phyloP scores from a whole-genome alignment of 1,140 invertebrate genomes.

The Solen grandis region DNA sequence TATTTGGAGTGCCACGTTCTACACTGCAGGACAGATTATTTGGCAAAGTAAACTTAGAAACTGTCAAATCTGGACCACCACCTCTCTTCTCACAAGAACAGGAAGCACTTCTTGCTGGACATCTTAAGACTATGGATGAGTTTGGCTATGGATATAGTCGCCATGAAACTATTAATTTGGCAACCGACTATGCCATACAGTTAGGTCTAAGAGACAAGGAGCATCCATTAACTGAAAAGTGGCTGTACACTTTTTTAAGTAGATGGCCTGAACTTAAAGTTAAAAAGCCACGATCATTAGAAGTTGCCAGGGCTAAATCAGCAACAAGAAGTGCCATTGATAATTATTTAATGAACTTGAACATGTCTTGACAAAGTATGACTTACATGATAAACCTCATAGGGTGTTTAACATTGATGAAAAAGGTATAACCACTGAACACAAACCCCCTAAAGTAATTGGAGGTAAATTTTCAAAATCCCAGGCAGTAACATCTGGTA shows the following conservation, averaged over 20 bases:
- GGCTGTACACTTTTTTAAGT: conserved; percentile 28
- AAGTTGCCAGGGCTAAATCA: conserved; percentile 10
- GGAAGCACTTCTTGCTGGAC: not conserved
- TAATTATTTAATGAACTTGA: conserved; percentile 13
- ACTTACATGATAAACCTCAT: not conserved
- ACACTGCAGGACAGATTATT: no score
- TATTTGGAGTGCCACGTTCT: no score
- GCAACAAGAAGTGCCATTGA: conserved; percentile 18
- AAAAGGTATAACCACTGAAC: no score
- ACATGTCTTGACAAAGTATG: not conserved
- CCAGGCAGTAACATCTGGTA: conserved; percentile 10
- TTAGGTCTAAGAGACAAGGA: conserved; percentile 28
- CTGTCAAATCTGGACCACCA: not conserved
- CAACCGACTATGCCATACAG: conserved; percentile 17
- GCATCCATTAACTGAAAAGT: conserved; percentile 22
- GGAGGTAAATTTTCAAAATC: not conserved
- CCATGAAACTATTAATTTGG: conserved; percentile 13
- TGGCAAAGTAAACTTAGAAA: not conserved
- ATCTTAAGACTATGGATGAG: conserved; percentile 15
- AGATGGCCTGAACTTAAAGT: conserved; percentile 23
- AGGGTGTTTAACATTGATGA: conserved; percentile 16
- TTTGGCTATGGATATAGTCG: conserved; percentile 19
- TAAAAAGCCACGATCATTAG: conserved; percentile 24
- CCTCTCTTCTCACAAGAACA: not conserved
- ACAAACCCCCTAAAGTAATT: conserved; percentile 15